Evolutionary conservation across 2,888 invertebrate genomes (phyloP).

Genomic region (Aquatica leii): DNA sequence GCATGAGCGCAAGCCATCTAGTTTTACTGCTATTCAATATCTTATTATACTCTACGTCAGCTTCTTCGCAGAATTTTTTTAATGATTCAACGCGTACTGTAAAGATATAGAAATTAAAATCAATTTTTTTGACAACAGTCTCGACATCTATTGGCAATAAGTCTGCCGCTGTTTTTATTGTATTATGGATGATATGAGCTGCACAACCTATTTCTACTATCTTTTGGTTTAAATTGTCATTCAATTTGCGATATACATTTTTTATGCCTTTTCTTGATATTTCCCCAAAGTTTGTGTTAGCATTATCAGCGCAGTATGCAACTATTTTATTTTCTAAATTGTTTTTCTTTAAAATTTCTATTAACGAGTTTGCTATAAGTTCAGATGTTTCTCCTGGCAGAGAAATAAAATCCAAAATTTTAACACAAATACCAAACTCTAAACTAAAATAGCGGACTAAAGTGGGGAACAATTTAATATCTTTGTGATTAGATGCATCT

Average conservation of each 20-base stretch:
- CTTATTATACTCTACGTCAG: slow-evolving; percentile 46
- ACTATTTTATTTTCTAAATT: slow-evolving; percentile 1
- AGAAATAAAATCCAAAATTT: not conserved
- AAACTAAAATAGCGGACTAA: no score
- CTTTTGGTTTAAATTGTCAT: slow-evolving; percentile 33
- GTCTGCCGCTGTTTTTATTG: slow-evolving; percentile 49
- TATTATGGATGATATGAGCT: slow-evolving; percentile 52
- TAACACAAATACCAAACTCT: not conserved
- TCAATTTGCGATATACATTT: slow-evolving; percentile 32
- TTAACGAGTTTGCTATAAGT: not conserved
- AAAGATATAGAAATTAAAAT: slow-evolving; percentile 51
- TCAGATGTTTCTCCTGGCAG: not conserved
- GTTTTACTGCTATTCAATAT: slow-evolving; percentile 45
- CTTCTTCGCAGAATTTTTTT: slow-evolving; percentile 51
- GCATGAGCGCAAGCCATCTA: slow-evolving; percentile 45
- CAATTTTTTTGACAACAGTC: slow-evolving; percentile 50
- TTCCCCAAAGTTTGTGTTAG: slow-evolving; percentile 1
- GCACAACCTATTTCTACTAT: slow-evolving; percentile 47
- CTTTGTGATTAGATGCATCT: no score
- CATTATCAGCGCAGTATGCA: not conserved
- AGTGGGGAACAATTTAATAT: no score
- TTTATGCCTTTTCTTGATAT: not conserved
- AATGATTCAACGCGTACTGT: slow-evolving; percentile 49
- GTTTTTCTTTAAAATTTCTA: not conserved
- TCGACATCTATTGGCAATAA: slow-evolving; percentile 50